Evolutionary conservation across 2,113 vertebrate genomes (phyloP), one percentile per base, ranked within the genome.

Genomic region (Pavo muticus): DNA sequence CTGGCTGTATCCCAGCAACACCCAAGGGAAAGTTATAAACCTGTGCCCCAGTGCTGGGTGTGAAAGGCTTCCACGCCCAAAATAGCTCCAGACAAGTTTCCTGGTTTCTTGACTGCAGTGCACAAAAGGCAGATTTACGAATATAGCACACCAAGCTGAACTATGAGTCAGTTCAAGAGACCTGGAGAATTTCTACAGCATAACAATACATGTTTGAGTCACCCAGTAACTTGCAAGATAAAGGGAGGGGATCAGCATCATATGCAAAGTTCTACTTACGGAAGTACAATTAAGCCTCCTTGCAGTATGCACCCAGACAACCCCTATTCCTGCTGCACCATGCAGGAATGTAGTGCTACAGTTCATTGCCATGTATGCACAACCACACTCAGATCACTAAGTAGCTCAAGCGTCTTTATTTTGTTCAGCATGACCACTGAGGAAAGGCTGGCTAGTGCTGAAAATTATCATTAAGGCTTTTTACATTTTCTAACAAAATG

Each of bases 391-490:
- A 32, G 45, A 48, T 83, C 75, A 91, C 10, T 27, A 11, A 27
- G 61, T 48, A 67, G 65, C 68, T 73, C 48, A 73, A 54, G 45
- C 35, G 50, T 2, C 5, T 8, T 71, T 65, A 32, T 61, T 79
- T 88, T 47, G 70, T 64, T 91, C 56, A 83, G 77, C 75, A 89
- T 2, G 14, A 64, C 90, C 95, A 72, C 85, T 56, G 79, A 96
- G 85, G 56, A 86, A 86, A 88, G 68, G 57, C 59, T 92, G 70
- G 54, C 87, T 84, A 76, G 40, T 74, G 87, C 80, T 91, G 16
- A 7, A 81, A 68, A 29, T 72, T 82, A 69, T 48, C 1, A 1
- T 88, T 84, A 95, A 90, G 94, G 91, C 91, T 67, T 88, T 73
- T 61, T 16, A 86, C 29, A 23, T 13, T 48, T 80, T 81, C 35